Evolutionary conservation across 2,113 vertebrate species (phyloP).

Genomic region (Strix uralensis): DNA sequence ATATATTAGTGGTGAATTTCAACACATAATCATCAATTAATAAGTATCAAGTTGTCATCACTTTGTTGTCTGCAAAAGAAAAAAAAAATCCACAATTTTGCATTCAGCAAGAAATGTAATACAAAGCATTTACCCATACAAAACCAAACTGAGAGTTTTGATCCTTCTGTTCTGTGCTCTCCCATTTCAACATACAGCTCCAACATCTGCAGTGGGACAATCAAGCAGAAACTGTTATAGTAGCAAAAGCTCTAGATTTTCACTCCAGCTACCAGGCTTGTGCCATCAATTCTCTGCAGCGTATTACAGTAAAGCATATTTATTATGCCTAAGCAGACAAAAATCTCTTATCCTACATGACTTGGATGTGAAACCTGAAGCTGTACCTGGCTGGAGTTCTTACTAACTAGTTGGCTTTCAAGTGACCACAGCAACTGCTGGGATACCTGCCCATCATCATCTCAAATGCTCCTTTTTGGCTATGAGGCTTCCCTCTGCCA

Average conservation of each 20-base stretch:
- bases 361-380: not conserved
- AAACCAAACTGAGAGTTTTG: not conserved
- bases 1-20: not conserved
- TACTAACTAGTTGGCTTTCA: not conserved
- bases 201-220: not conserved
- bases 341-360: not conserved
- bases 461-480: not conserved
- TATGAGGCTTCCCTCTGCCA: not conserved
- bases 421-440: not conserved
- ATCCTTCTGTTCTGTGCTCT: not conserved
- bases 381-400: not conserved
- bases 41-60: conserved; percentile 71
- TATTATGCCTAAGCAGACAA: not conserved
- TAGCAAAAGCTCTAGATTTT: not conserved
- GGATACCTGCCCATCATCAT: not conserved
- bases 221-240: not conserved
- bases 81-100: not conserved
- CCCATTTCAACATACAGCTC: not conserved
- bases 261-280: not conserved
- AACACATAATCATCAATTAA: conserved; percentile 49
- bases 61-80: conserved; percentile 62
- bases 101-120: not conserved
- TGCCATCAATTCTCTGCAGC: not conserved
- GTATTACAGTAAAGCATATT: not conserved
- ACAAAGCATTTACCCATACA: not conserved